Conservation (phyloP, 2,797 vertebrate species). For the Esox lucius region DNA sequence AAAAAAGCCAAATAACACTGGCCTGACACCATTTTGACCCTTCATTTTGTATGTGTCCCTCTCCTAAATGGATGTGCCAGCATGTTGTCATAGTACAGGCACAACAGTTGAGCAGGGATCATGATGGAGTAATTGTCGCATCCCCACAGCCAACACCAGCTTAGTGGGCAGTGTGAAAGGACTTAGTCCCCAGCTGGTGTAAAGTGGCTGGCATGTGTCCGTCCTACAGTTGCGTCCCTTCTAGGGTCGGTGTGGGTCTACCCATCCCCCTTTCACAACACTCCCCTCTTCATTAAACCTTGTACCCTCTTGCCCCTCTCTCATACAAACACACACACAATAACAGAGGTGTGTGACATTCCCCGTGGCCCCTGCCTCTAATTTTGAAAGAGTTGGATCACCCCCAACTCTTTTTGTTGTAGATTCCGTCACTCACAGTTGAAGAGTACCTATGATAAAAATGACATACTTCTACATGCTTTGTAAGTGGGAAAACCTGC, state of each 20-base stretch:
- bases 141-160: not conserved
- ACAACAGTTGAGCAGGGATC: conserved; percentile 3
- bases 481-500: too few relatives aligned
- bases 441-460: too few relatives aligned
- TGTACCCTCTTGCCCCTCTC: not conserved
- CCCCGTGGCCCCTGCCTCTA: conserved; percentile 8
- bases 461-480: too few relatives aligned
- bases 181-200: conserved; percentile 18
- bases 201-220: conserved; percentile 16
- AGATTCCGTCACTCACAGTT: too few relatives aligned
- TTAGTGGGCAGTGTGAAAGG: conserved; percentile 11
- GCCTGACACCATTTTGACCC: not conserved
- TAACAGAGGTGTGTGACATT: not conserved
- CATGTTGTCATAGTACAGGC: conserved; percentile 20
- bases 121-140: conserved; percentile 8
- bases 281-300: not conserved
- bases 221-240: too few relatives aligned
- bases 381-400: conserved; percentile 14
- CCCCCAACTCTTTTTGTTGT: too few relatives aligned
- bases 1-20: not conserved
- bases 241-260: not conserved
- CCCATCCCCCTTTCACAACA: not conserved
- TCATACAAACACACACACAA: not conserved
- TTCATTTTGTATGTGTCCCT: not conserved
- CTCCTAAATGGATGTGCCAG: conserved; percentile 19